Evolutionary conservation across 2,797 vertebrate species (phyloP).

Genomic region (Pipistrellus kuhlii): DNA sequence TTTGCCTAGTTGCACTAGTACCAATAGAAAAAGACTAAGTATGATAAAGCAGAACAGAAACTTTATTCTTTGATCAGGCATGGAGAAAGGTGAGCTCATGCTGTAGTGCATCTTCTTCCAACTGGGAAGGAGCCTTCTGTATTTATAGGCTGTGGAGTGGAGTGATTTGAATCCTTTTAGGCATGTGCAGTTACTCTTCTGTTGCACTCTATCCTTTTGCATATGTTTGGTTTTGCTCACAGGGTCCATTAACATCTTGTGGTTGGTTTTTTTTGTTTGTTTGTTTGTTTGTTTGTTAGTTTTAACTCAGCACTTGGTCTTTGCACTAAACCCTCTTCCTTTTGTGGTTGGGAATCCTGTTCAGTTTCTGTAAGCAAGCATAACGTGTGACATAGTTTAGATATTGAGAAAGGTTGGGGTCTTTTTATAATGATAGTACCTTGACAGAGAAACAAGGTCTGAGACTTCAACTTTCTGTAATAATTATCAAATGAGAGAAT

Average conservation of each 20-base stretch:
- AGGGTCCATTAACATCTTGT: neutral
- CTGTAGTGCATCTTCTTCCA: neutral
- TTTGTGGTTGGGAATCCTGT: neutral
- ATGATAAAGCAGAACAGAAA: neutral
- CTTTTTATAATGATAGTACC: neutral
- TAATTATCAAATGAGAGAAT: neutral
- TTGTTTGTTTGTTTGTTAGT: no score
- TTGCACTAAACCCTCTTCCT: neutral
- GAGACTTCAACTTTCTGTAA: neutral
- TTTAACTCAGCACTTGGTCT: neutral
- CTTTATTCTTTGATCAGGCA: neutral
- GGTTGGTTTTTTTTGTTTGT: no score
- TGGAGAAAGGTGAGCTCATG: neutral
- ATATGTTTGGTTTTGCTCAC: neutral
- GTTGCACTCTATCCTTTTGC: neutral
- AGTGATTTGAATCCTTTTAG: neutral
- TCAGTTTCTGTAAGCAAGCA: neutral
- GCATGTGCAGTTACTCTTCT: neutral
- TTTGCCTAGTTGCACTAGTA: neutral
- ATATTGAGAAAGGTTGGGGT: neutral
- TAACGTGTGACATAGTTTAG: neutral
- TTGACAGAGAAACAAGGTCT: neutral
- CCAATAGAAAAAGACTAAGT: neutral
- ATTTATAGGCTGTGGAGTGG: neutral
- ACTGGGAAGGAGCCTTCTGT: neutral